These are phyloP conservation scores for Cryptoprocta ferox DNA, from an alignment of 2,797 vertebrate species.

Conservation along the genomic window DNA sequence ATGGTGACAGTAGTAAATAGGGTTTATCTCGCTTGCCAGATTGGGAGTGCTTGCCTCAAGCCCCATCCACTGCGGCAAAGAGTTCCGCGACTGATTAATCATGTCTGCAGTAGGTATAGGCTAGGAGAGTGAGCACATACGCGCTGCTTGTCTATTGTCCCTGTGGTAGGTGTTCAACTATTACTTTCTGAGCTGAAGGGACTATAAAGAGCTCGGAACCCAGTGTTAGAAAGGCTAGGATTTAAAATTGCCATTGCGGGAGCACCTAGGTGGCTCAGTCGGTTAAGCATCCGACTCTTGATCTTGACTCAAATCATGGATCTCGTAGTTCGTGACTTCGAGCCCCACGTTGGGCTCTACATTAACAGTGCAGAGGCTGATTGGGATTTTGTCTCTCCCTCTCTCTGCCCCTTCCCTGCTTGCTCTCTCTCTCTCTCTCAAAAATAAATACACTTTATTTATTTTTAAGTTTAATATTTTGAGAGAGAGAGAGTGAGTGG, in stretches of 20 bases:
- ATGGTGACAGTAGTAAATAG: not conserved
- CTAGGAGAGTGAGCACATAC: accelerated
- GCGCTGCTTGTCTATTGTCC: not conserved
- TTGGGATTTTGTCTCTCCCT: too few species aligned
- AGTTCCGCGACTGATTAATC: not conserved
- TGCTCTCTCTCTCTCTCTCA: too few species aligned
- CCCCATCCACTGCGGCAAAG: not conserved
- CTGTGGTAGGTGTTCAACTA: not conserved
- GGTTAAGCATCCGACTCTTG: too few species aligned
- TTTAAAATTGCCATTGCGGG: not conserved
- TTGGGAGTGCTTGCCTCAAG: not conserved
- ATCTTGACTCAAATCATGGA: too few species aligned
- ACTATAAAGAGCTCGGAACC: not conserved
- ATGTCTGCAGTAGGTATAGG: conserved; percentile 26
- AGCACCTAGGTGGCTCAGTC: too few species aligned
- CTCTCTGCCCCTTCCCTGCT: too few species aligned
- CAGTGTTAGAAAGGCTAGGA: not conserved
- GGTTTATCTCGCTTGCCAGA: not conserved
- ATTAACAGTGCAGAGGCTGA: too few species aligned
- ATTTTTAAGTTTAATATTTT: too few species aligned
- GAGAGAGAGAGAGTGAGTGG: too few species aligned
- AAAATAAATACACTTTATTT: too few species aligned
- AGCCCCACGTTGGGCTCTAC: too few species aligned
- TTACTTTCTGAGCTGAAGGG: not conserved
- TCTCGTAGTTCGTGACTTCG: too few species aligned